phyloP scores from a whole-genome alignment of 1,140 invertebrate species.

The Neoseiulus cucumeris region DNA sequence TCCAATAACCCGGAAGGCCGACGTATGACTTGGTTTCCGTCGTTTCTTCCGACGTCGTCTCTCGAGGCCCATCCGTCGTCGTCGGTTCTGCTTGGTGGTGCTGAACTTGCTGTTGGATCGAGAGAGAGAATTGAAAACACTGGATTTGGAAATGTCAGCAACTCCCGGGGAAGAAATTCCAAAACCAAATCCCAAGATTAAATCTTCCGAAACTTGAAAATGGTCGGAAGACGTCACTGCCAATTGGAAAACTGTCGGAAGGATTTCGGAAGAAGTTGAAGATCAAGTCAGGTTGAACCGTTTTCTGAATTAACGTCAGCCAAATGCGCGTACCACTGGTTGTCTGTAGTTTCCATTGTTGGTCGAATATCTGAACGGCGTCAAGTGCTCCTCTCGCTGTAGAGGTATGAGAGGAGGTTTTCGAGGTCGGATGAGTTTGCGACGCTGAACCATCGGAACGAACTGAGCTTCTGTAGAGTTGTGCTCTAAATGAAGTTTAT shows the following conservation, averaged over 20 bases:
- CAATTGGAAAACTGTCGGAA: not conserved
- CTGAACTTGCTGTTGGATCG: not conserved
- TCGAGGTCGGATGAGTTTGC: not conserved
- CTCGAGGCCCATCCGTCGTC: not conserved
- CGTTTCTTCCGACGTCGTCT: not conserved
- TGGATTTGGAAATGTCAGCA: not conserved
- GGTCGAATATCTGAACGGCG: not conserved
- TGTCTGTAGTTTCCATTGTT: not conserved
- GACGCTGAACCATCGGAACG: not conserved
- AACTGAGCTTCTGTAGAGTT: not conserved
- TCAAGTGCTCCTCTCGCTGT: not conserved
- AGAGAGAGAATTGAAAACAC: not conserved
- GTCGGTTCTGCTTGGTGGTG: not conserved
- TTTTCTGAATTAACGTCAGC: not conserved
- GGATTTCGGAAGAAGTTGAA: not conserved
- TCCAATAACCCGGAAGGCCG: not conserved
- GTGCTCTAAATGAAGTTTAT: not conserved
- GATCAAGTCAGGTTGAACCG: not conserved
- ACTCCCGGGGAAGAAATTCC: no score
- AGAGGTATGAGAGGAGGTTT: slow-evolving; percentile 2
- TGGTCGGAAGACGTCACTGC: not conserved
- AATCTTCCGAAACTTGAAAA: not conserved
- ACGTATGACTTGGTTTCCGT: not conserved
- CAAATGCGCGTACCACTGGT: not conserved
- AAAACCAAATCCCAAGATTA: no score